Evolutionary conservation across 2,888 invertebrate species (phyloP).

Genomic region (Rhamphomyia laevipes): DNA sequence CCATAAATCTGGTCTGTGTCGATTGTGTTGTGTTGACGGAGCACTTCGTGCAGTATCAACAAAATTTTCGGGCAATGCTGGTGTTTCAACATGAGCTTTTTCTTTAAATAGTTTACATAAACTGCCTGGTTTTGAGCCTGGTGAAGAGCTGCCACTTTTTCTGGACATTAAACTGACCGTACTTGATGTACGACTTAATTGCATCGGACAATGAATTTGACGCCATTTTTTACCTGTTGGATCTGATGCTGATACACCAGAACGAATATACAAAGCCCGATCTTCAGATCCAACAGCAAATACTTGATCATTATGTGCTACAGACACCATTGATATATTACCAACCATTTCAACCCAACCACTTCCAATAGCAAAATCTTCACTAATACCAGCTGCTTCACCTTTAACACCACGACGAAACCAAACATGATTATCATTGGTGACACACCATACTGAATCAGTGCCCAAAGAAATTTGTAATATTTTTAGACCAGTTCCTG

Average conservation of each 20-base stretch:
- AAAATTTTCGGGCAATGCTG: conserved; percentile 35
- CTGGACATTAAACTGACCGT: conserved; percentile 56
- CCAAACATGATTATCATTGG: conserved; percentile 76
- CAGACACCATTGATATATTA: conserved; percentile 69
- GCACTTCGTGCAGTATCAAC: conserved; percentile 64
- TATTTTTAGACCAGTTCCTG: conserved; percentile 57
- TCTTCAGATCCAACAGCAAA: conserved; percentile 78
- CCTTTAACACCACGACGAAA: conserved; percentile 67
- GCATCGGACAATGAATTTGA: conserved; percentile 64
- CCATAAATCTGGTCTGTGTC: conserved; percentile 34
- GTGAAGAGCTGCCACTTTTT: conserved; percentile 37
- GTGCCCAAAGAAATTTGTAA: conserved; percentile 70
- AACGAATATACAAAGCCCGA: conserved; percentile 67
- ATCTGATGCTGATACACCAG: conserved; percentile 61
- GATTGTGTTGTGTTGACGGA: conserved; percentile 39
- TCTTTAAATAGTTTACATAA: conserved; percentile 45
- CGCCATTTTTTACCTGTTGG: conserved; percentile 83
- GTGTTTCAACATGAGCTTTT: conserved; percentile 34
- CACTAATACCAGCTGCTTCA: conserved; percentile 56
- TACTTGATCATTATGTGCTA: conserved; percentile 78
- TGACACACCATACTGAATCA: conserved; percentile 64
- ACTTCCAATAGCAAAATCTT: conserved; percentile 64
- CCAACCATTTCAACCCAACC: conserved; percentile 88
- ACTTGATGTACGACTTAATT: conserved; percentile 72
- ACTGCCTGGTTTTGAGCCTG: conserved; percentile 56